phyloP scores from a whole-genome alignment of 1,140 invertebrate genomes.

The Pectinophora gossypiella region DNA sequence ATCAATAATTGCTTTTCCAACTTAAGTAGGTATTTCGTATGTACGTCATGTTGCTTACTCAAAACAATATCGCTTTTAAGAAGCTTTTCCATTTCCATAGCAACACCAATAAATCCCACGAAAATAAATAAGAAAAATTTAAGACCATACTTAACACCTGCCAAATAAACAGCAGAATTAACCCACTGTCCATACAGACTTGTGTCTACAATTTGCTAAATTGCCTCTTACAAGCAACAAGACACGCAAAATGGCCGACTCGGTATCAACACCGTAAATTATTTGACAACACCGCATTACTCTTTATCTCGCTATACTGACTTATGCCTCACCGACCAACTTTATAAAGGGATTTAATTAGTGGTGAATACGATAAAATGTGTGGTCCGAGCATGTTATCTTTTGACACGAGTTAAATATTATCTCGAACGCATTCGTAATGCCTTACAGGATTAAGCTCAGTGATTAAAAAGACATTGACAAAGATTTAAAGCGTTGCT shows the following conservation, averaged over 20 bases:
- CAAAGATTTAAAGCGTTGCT: constrained; percentile 24
- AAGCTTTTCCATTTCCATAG: too few relatives aligned
- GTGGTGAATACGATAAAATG: constrained; percentile 48
- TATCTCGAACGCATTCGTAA: constrained; percentile 50
- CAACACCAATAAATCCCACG: too few relatives aligned
- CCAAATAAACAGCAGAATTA: too few relatives aligned
- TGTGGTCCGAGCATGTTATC: constrained; percentile 55
- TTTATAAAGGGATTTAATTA: constrained; percentile 62
- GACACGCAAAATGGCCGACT: constrained; percentile 29
- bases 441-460: constrained; percentile 27
- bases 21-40: too few relatives aligned
- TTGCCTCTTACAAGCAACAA: constrained; percentile 14
- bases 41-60: too few relatives aligned
- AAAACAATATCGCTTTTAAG: too few relatives aligned
- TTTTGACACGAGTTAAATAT: constrained; percentile 43
- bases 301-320: constrained; percentile 55
- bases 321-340: constrained; percentile 34
- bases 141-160: too few relatives aligned
- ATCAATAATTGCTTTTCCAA: too few relatives aligned
- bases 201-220: constrained; percentile 12
- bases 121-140: too few relatives aligned
- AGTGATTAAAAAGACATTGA: constrained; percentile 26
- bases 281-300: constrained; percentile 57
- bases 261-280: constrained; percentile 55
- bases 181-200: not conserved